These are phyloP conservation scores for Scaptomyza tumidula DNA, from an alignment of 2,888 invertebrate genomes.

Conservation along the genomic window DNA sequence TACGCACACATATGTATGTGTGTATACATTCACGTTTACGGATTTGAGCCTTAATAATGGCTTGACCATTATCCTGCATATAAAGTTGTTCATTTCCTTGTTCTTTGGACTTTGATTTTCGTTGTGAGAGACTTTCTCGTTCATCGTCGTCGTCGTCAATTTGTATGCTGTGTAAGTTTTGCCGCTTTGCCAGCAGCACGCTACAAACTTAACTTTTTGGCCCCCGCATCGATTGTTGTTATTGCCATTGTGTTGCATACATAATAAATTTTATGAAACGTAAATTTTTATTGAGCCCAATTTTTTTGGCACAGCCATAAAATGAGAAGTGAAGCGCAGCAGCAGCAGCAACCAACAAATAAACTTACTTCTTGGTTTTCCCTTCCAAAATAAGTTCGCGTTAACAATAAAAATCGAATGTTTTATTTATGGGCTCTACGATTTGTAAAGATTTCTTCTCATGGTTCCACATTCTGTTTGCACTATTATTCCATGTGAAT, in stretches of 20 bases:
- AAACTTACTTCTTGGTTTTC: slow-evolving; percentile 33
- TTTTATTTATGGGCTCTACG: slow-evolving; percentile 65
- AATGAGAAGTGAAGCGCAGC: slow-evolving; percentile 49
- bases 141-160: slow-evolving; percentile 24
- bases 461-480: slow-evolving; percentile 8
- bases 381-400: slow-evolving; percentile 27
- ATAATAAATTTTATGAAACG: slow-evolving; percentile 81
- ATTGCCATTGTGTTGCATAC: slow-evolving; percentile 73
- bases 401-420: slow-evolving; percentile 66
- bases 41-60: slow-evolving; percentile 64
- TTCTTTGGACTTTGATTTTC: slow-evolving; percentile 47
- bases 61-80: slow-evolving; percentile 76
- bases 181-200: slow-evolving; percentile 29
- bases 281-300: slow-evolving; percentile 79
- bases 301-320: slow-evolving; percentile 72
- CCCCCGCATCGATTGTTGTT: slow-evolving; percentile 48
- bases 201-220: slow-evolving; percentile 32
- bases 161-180: slow-evolving; percentile 52
- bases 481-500: neutral
- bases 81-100: slow-evolving; percentile 76
- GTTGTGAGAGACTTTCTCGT: neutral
- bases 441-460: slow-evolving; percentile 54
- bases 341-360: slow-evolving; percentile 17
- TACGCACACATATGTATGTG: neutral
- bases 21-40: slow-evolving; percentile 11